Conservation (phyloP, 2,797 vertebrate genomes). For the Chelonia mydas region DNA sequence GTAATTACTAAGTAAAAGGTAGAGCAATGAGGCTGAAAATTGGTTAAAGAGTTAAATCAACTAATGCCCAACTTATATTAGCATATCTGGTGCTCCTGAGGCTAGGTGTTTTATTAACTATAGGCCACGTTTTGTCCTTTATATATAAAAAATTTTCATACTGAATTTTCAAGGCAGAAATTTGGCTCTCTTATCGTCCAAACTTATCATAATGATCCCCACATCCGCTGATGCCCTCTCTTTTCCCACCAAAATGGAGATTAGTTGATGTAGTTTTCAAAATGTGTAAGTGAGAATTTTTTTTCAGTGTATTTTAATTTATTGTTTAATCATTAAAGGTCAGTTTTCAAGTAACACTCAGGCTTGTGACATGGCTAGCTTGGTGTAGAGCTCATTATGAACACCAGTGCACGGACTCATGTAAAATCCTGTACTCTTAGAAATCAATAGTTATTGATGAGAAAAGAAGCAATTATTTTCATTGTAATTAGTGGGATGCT, state of each 20-base stretch:
- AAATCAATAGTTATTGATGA: conserved; percentile 49
- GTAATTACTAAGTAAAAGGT: conserved; percentile 23
- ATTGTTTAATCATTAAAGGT: background rate
- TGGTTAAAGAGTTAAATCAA: conserved; percentile 19
- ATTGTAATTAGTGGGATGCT: conserved; percentile 26
- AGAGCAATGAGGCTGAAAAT: conserved; percentile 23
- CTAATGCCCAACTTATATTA: background rate
- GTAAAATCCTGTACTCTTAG: conserved; percentile 6
- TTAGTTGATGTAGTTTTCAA: background rate
- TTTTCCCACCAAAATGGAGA: background rate
- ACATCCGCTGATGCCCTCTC: background rate
- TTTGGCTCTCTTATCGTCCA: background rate
- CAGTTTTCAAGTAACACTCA: background rate
- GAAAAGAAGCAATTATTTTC: conserved; percentile 30
- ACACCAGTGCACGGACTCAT: background rate
- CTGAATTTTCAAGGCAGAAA: background rate
- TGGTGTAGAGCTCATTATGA: background rate
- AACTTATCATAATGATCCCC: background rate
- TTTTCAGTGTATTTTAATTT: background rate
- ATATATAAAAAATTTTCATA: background rate
- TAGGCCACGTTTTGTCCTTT: background rate
- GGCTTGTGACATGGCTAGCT: background rate
- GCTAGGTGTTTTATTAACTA: background rate
- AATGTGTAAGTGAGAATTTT: background rate
- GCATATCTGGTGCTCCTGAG: background rate